Base-by-base conservation (phyloP, 2,888 invertebrate species). In the Drosophila borealis region DNA sequence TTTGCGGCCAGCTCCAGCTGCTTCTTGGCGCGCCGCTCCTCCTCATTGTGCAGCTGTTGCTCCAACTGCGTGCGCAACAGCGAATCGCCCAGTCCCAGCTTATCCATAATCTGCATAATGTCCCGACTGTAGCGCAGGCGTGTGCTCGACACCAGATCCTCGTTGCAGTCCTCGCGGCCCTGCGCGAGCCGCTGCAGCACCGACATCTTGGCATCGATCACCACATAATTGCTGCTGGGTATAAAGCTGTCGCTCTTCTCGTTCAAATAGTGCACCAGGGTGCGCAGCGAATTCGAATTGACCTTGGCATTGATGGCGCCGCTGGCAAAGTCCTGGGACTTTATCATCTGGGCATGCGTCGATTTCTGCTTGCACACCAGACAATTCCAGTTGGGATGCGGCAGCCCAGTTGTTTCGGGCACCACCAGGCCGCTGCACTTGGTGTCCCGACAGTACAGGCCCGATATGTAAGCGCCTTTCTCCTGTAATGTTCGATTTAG, bases 301-400 rank as follows among this genome's bases (percentile, higher is more conserved):
- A 76, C 78, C 80, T 92, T 92, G 39, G 91, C 90, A 57, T 91
- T 92, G n/a, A 92, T 88, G n/a, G 91, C 88, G 2, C 91, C 91
- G 4, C 88, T 80, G 33, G 91, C 91, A 33, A 92, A 90, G 62
- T 92, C 91, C 79, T 92, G 91, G 3, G 90, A 84, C 67, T 92
- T 92, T 29, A 82, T 77, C 89, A 91, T 91, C 79, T 92, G 91
- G 9, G 86, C 86, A 55, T 91, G 89, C 41, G 89, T 80, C 0
- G 91, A 91, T 46, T 91, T 90, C 51, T 91, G 87, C 51, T 90
- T 93, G 90, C 96, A 96, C 78, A 92, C 93, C 79, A 94, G 93
- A 88, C 96, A 96, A 75, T 94, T 93, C 96, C 96, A 96, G 2
- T 93, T 90, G 0, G 95, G 94, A 9, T 92, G 91, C 63, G 93